A percentile compares a stretch with the other conserved stretches of the same genome.
These are phyloP conservation scores for Archocentrus centrarchus DNA, from an alignment of 2,113 vertebrate species.

Conservation along the genomic window DNA sequence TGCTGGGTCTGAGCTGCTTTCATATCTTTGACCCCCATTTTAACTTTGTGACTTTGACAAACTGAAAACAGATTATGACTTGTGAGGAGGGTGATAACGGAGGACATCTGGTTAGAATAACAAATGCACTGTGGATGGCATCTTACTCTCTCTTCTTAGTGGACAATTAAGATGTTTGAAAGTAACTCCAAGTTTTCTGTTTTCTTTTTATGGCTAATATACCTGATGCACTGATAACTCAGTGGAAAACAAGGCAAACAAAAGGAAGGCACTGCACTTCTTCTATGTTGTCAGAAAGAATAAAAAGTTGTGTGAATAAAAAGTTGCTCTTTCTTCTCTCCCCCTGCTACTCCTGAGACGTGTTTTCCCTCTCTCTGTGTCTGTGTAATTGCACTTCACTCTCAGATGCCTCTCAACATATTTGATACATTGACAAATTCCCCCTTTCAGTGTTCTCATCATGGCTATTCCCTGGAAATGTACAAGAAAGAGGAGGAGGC, in stretches of 20 bases:
- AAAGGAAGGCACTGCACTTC: conserved; percentile 13
- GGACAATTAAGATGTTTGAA: background rate
- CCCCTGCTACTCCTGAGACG: conserved; percentile 54
- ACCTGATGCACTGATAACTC: background rate
- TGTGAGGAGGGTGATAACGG: background rate
- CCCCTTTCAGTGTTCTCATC: conserved; percentile 72
- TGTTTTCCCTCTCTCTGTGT: conserved; percentile 44
- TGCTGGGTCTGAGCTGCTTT: conserved; percentile 59
- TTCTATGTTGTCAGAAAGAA: conserved; percentile 24
- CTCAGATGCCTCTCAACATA: conserved; percentile 73
- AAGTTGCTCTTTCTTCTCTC: conserved; percentile 46
- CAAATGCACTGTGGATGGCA: background rate
- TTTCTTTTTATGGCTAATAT: background rate
- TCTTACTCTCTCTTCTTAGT: background rate
- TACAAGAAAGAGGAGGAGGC: conserved; percentile 67
- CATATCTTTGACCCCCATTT: conserved; percentile 50
- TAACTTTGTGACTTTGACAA: conserved; percentile 62
- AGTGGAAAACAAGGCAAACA: background rate
- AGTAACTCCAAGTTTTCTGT: background rate
- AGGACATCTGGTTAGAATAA: conserved; percentile 17
- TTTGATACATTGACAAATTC: conserved; percentile 78
- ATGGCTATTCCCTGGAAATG: conserved; percentile 71
- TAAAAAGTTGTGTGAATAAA: conserved; percentile 43
- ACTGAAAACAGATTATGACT: conserved; percentile 29
- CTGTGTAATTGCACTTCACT: conserved; percentile 76